These are phyloP conservation scores for Grapholita molesta DNA, from an alignment of 1,140 invertebrate genomes.

Conservation along the genomic window DNA sequence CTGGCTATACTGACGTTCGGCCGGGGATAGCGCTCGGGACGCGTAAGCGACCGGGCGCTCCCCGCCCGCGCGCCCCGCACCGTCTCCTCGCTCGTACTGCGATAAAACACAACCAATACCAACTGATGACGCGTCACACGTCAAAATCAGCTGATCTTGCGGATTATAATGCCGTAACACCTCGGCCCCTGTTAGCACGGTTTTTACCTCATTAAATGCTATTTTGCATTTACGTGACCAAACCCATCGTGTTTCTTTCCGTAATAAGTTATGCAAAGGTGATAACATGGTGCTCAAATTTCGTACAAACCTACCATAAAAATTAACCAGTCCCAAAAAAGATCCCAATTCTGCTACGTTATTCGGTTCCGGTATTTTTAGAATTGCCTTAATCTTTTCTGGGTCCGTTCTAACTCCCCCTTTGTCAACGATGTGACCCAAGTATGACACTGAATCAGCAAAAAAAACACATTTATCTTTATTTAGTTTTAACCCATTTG, in stretches of 20 bases:
- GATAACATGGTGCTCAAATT: slow-evolving; percentile 32
- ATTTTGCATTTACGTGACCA: too few species aligned
- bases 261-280: slow-evolving; percentile 44
- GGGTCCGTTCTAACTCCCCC: slow-evolving; percentile 34
- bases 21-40: too few species aligned
- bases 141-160: too few species aligned
- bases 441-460: slow-evolving; percentile 29
- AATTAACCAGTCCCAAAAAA: slow-evolving; percentile 27
- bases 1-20: too few species aligned
- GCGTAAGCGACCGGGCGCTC: too few species aligned
- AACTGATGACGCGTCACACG: too few species aligned
- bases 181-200: too few species aligned
- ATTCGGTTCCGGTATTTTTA: slow-evolving; percentile 27
- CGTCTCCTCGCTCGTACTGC: too few species aligned
- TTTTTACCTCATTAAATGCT: too few species aligned
- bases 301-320: slow-evolving; percentile 43
- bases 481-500: slow-evolving; percentile 1
- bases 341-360: slow-evolving; percentile 40
- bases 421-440: slow-evolving; percentile 48
- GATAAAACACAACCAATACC: too few species aligned
- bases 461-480: slow-evolving; percentile 41
- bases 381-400: slow-evolving; percentile 7
- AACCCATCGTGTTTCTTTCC: not conserved
- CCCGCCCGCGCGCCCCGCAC: too few species aligned
- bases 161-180: too few species aligned